A percentile compares a stretch with the other conserved stretches of the same genome.
These are phyloP conservation scores for Drosophila ogumai DNA, from an alignment of 1,140 invertebrate genomes.

Conservation along the genomic window DNA sequence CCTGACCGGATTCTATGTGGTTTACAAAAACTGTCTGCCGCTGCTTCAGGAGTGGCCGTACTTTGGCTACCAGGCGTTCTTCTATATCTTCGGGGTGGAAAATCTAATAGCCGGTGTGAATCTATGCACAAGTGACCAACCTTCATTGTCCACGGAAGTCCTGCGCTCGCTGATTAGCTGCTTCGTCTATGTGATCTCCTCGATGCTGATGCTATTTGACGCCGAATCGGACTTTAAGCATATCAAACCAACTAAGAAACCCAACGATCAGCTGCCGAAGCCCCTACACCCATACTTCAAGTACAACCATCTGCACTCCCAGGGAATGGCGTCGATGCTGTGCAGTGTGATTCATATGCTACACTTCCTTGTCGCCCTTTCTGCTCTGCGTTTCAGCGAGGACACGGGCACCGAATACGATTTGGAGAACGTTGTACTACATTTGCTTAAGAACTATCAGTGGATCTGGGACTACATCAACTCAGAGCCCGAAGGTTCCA, in stretches of 20 bases:
- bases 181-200: neutral
- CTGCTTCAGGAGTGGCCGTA: neutral
- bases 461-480: neutral
- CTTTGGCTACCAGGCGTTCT: neutral
- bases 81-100: neutral
- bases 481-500: neutral
- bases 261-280: neutral
- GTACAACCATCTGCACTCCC: neutral
- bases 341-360: neutral
- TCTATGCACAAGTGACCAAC: neutral
- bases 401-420: neutral
- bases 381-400: neutral
- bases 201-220: neutral
- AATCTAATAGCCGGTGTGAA: neutral
- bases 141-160: neutral
- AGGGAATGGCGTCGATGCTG: neutral
- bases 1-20: neutral
- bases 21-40: neutral
- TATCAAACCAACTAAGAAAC: neutral
- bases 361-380: neutral
- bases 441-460: neutral
- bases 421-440: neutral
- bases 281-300: neutral
- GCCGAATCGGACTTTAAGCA: neutral
- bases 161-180: slow-evolving; percentile 1